Evolutionary conservation across 2,113 vertebrate genomes (phyloP).

Genomic region (Platanista minor): DNA sequence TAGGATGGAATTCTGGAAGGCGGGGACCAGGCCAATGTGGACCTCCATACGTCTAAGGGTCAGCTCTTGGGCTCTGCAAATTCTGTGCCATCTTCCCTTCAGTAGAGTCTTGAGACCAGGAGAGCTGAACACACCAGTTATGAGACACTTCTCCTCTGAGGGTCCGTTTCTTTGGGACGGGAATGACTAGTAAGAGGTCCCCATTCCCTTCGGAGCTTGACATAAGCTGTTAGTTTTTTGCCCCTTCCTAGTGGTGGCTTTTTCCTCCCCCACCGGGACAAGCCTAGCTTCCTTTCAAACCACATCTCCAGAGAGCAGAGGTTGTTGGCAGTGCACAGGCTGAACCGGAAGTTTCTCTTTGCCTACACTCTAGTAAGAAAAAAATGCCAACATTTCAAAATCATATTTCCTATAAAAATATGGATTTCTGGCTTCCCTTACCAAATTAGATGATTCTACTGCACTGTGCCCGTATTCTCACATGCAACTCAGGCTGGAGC

Average conservation of each 20-base stretch:
- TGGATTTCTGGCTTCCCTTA: neutral
- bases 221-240: neutral
- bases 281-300: neutral
- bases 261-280: neutral
- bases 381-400: neutral
- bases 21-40: neutral
- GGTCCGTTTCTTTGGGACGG: neutral
- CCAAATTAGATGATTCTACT: neutral
- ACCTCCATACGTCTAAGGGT: neutral
- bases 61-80: neutral
- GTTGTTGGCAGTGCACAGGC: neutral
- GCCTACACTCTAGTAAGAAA: no score
- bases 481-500: fast-evolving
- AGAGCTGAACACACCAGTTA: neutral
- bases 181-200: neutral
- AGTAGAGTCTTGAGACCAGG: neutral
- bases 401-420: neutral
- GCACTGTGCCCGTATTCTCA: neutral
- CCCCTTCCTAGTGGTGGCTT: neutral
- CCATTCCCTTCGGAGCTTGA: neutral
- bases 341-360: neutral
- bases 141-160: neutral
- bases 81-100: neutral
- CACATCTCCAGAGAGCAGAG: neutral
- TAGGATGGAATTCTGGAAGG: neutral